phyloP scores from a whole-genome alignment of 1,140 invertebrate genomes.

The Euwallacea fornicatus region DNA sequence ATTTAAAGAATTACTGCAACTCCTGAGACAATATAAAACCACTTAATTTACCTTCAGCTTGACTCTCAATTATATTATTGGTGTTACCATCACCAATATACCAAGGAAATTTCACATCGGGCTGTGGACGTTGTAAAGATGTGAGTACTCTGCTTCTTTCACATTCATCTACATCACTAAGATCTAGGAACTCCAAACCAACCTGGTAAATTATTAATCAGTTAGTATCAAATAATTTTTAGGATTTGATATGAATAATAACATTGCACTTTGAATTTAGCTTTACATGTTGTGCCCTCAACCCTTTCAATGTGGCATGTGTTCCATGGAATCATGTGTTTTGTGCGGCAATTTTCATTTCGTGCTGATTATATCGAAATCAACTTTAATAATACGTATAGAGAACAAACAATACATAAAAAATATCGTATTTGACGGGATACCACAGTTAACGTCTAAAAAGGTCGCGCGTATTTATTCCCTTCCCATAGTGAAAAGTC shows the following conservation, averaged over 20 bases:
- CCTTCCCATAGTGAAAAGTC: too few relatives aligned
- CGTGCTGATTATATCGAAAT: too few relatives aligned
- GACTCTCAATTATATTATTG: background rate
- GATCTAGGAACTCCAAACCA: conserved; percentile 47
- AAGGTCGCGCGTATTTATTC: too few relatives aligned
- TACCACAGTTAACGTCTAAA: too few relatives aligned
- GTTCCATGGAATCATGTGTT: too few relatives aligned
- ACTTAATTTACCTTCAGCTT: background rate
- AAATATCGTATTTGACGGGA: too few relatives aligned
- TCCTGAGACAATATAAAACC: background rate
- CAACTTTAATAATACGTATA: too few relatives aligned
- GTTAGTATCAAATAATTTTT: background rate
- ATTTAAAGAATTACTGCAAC: too few relatives aligned
- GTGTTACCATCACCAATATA: conserved; percentile 27
- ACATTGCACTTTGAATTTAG: background rate
- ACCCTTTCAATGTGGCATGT: too few relatives aligned
- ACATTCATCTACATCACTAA: conserved; percentile 47
- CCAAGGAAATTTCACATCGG: conserved; percentile 48
- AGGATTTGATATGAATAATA: background rate
- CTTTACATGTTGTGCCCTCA: background rate
- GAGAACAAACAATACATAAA: too few relatives aligned
- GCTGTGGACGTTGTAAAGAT: conserved; percentile 41
- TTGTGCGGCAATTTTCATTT: too few relatives aligned
- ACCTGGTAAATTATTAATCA: conserved; percentile 23
- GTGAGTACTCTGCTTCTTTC: conserved; percentile 45